Evolutionary conservation across 2,888 invertebrate species (phyloP).

Genomic region (Chromoteleia sp.): DNA sequence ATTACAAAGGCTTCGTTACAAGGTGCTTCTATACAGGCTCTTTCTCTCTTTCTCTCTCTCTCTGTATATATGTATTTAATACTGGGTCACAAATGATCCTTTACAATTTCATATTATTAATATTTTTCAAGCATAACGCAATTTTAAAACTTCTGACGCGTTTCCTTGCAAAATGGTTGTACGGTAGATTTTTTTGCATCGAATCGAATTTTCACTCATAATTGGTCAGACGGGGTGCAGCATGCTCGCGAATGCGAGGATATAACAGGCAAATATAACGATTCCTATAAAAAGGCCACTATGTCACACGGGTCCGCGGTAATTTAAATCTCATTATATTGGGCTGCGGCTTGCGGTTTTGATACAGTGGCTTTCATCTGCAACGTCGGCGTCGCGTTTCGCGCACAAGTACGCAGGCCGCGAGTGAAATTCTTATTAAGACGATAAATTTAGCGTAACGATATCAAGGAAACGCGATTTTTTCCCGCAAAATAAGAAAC

Average conservation of each 20-base stretch:
- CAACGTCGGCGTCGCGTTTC: conserved; percentile 39
- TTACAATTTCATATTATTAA: background rate
- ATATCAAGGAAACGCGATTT: conserved; percentile 52
- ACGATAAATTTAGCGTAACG: conserved; percentile 74
- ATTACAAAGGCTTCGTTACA: no score
- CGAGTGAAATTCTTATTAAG: conserved; percentile 70
- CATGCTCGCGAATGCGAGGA: conserved; percentile 51
- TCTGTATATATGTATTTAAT: no score
- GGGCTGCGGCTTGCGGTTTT: conserved; percentile 83
- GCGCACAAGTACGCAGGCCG: conserved; percentile 19
- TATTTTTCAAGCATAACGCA: background rate
- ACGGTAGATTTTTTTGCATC: conserved; percentile 53
- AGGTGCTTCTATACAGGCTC: no score
- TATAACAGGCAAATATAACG: conserved; percentile 73
- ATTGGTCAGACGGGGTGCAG: conserved; percentile 72
- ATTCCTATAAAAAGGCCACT: conserved; percentile 80
- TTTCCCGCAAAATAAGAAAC: conserved; percentile 44
- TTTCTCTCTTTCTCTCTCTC: no score
- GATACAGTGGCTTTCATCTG: conserved; percentile 78
- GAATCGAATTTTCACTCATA: conserved; percentile 81
- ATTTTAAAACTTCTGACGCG: no score
- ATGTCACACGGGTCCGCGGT: conserved; percentile 83
- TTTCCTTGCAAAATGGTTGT: no score
- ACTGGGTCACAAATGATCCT: no score
- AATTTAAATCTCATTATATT: conserved; percentile 85